Evolutionary conservation across 1,140 invertebrate species (phyloP).

Genomic region (Stegodyphus dumicola): DNA sequence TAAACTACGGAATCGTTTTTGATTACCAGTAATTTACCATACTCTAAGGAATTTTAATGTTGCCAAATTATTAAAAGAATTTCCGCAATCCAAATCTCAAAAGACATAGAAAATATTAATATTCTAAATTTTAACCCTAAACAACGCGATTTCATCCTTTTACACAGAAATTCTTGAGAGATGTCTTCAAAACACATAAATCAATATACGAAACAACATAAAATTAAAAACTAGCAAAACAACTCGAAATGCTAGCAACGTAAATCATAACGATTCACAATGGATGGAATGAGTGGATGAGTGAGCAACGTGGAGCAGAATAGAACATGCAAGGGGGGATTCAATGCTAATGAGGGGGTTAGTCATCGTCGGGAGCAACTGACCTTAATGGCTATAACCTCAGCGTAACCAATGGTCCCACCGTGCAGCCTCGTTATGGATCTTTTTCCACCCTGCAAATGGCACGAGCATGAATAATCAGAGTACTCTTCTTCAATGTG

Average conservation of each 20-base stretch:
- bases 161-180: too few relatives aligned
- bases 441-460: conserved; percentile 83
- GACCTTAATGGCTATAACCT: conserved; percentile 96
- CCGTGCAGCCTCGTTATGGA: conserved; percentile 89
- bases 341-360: conserved; percentile 47
- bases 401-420: conserved; percentile 87
- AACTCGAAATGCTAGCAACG: conserved; percentile 11
- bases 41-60: too few relatives aligned
- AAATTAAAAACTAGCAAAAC: neutral
- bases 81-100: too few relatives aligned
- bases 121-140: too few relatives aligned
- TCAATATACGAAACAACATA: too few relatives aligned
- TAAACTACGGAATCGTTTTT: too few relatives aligned
- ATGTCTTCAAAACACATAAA: too few relatives aligned
- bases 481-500: neutral
- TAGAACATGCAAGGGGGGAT: conserved; percentile 1
- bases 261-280: too few relatives aligned
- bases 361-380: conserved; percentile 60
- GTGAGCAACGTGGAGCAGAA: neutral
- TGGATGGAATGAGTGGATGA: conserved; percentile 2
- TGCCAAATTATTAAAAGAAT: too few relatives aligned
- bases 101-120: too few relatives aligned
- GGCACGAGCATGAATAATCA: conserved; percentile 24
- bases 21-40: too few relatives aligned
- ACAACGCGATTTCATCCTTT: too few relatives aligned